Evolutionary conservation across 2,797 vertebrate genomes (phyloP), one percentile per base, ranked within the genome.

Genomic region (Pangasius mekongensis): DNA sequence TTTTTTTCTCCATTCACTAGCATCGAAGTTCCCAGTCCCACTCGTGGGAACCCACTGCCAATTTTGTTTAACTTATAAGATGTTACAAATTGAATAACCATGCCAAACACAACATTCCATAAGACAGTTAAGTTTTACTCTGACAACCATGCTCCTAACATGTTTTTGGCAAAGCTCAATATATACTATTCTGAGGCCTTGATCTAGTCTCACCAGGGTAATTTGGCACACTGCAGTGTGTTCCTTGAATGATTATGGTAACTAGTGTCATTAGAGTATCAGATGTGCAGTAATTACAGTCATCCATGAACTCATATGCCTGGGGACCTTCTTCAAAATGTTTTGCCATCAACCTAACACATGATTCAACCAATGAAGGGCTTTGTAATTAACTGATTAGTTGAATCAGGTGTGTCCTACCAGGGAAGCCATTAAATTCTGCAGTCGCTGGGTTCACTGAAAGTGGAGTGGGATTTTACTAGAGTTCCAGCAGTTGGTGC

Each of bases 211-310:
- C 60, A 64, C 39, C 60, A 83, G 49, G 64, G 56, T 84, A 2
- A 54, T 71, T 54, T 69, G 83, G 83, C 83, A 69, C 18, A 27
- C 20, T 24, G 64, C 82, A 22, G 16, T 33, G 82, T 67, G n/a
- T 52, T 69, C n/a, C 83, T 69, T 52, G 24, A 84, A 52, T 54
- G 47, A 69, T 84, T 69, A 69, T 14, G 13, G 47, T 52, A 64
- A 66, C 39, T 49, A 49, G 64, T 84, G 83, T 69, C 39, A 76
- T 87, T 87, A 83, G 39, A 36, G 83, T 33, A 20, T 83, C 80
- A 83, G 54, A 82, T 76, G 86, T 87, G 54, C 16, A 9, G 80
- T 83, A 83, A 83, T 87, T 62, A 86, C 49, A 87, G 52, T 74
- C 64, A 47, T 30, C 27, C 52, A 30, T 60, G 33, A 71, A 39